Base-by-base conservation (phyloP, 1,140 invertebrate genomes). In the Hyposmocoma kahamanoa region DNA sequence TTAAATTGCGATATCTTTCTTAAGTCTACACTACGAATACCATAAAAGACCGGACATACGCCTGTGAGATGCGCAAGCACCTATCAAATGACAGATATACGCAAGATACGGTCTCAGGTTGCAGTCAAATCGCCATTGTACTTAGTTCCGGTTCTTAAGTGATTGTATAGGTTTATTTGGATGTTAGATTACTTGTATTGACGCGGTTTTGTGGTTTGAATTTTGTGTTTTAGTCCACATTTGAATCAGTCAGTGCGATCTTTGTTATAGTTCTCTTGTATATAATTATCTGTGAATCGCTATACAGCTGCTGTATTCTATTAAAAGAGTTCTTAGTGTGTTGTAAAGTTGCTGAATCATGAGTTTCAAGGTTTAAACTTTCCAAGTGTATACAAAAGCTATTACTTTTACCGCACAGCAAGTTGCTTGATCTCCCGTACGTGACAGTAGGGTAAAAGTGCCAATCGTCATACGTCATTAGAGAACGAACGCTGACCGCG, bases 91-190 rank as follows among this genome's bases (percentile, higher is more conserved):
- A 53, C 59, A 50, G 38, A 56, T 51, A 39, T 26, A 11, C 24
- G 24, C 24, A 26, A 11, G 11, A 26, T 26, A 11, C 24, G 70
- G 73, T 77, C 67, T 82, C 56, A 41, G 38, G 62, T 82, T 82
- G 60, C 78, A 75, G 57, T 73, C 66, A 73, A 77, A 75, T 67
- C 69, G 45, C 52, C 50, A 74, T 76, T 82, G 72, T 78, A 53
- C 59, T 65, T 72, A 68, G 72, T 80, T 82, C 74, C 78, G 74
- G 76, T 55, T 44, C 45, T 55, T 62, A 49, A 41, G 10, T 22
- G 15, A 41, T 41, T 42, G 20, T 39, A 18, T 20, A 26, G 22
- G 18, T 42, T 42, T 49, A 49, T 49, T 49, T 41, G 18, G 10
- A 41, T 41, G 38, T 41, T 13, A 22, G n/a, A n/a, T n/a, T n/a